Conservation (phyloP, 2,888 invertebrate genomes). For the Alviniconcha strummeri region DNA sequence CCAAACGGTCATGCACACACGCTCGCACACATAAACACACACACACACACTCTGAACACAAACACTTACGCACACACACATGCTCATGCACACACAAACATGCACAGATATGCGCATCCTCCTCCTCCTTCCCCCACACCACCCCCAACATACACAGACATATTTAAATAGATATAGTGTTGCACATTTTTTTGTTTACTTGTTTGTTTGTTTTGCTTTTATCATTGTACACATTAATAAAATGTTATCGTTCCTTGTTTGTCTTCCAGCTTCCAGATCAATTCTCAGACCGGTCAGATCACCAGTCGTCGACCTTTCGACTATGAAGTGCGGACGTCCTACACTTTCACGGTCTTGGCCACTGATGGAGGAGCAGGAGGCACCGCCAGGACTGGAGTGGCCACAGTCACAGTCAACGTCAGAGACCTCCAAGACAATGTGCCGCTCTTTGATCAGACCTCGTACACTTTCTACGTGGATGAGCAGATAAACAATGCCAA, state of each 20-base stretch:
- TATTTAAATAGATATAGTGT: too few relatives aligned
- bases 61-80: background rate
- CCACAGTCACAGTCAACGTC: constrained; percentile 30
- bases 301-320: constrained; percentile 30
- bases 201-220: background rate
- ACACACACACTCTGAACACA: too few relatives aligned
- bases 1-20: background rate
- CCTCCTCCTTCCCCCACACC: background rate
- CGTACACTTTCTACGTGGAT: constrained; percentile 9
- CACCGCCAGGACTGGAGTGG: background rate
- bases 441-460: constrained; percentile 31
- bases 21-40: background rate
- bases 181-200: background rate
- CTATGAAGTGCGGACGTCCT: constrained; percentile 31
- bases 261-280: constrained; percentile 31
- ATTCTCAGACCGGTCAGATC: constrained; percentile 25
- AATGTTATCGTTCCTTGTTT: background rate
- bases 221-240: background rate
- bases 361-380: constrained; percentile 19
- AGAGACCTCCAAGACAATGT: constrained; percentile 29
- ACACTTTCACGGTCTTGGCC: constrained; percentile 29
- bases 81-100: background rate
- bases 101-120: background rate
- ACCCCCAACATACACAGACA: too few relatives aligned
- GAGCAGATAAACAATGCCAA: background rate